A percentile compares a stretch with the other conserved stretches of the same genome.
Evolutionary conservation across 2,113 vertebrate species (phyloP).

Genomic region (Poeciliopsis prolifica): DNA sequence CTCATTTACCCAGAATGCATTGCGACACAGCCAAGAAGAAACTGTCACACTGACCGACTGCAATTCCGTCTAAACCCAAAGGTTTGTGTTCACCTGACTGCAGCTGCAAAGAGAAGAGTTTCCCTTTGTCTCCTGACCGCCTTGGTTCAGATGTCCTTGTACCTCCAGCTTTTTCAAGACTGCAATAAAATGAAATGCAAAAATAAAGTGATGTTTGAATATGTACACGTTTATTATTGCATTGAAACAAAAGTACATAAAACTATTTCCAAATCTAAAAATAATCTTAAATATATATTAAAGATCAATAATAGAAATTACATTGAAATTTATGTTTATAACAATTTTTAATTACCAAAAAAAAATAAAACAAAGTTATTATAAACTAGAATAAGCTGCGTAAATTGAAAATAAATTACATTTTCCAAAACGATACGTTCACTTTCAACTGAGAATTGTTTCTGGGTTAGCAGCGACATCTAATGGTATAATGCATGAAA

Average conservation of each 20-base stretch:
- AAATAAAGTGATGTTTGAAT: not conserved
- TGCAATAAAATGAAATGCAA: not conserved
- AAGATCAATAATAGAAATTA: not conserved
- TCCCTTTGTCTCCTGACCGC: slow-evolving; percentile 27
- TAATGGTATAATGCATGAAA: slow-evolving; percentile 8
- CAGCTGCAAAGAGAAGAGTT: not conserved
- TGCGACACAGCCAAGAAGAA: slow-evolving; percentile 63
- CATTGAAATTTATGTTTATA: too few species aligned
- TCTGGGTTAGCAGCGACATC: slow-evolving; percentile 34
- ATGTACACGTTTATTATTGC: not conserved
- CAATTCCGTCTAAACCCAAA: slow-evolving; percentile 59
- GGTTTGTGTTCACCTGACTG: slow-evolving; percentile 38
- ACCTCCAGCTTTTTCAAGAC: not conserved
- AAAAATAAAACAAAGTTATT: too few species aligned
- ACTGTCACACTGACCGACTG: slow-evolving; percentile 63
- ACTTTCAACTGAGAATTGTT: not conserved
- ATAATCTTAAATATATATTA: not conserved
- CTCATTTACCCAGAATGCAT: too few species aligned
- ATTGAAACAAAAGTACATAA: not conserved
- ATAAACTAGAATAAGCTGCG: too few species aligned
- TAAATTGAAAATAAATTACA: not conserved
- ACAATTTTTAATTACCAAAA: too few species aligned
- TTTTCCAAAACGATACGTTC: not conserved
- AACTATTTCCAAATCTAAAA: too few species aligned
- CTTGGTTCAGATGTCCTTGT: not conserved